A percentile compares a stretch with the other conserved stretches of the same genome.
These are phyloP conservation scores for Notarius lentiginosus DNA, from an alignment of 2,113 vertebrate genomes.

Conservation along the genomic window DNA sequence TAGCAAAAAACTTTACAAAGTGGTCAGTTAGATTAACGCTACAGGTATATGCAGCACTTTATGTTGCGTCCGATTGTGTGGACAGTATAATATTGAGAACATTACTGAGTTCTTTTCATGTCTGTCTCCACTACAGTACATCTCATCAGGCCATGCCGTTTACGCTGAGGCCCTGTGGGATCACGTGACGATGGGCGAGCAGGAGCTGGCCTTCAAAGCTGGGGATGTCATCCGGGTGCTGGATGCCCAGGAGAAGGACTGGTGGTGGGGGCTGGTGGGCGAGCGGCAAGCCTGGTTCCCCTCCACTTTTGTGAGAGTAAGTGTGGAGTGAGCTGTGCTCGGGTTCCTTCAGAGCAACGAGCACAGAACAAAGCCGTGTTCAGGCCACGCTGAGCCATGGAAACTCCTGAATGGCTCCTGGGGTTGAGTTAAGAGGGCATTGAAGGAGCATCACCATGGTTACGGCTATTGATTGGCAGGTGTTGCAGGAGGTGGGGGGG, in stretches of 20 bases:
- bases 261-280: constrained; percentile 94
- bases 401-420: constrained; percentile 35
- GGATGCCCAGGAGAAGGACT: constrained; percentile 91
- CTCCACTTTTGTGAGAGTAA: constrained; percentile 93
- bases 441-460: constrained; percentile 28
- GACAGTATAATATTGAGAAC: not conserved
- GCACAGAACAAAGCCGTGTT: constrained; percentile 31
- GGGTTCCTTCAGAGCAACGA: constrained; percentile 48
- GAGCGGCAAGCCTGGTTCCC: constrained; percentile 96
- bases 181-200: constrained; percentile 97
- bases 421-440: constrained; percentile 37
- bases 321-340: constrained; percentile 48
- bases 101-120: constrained; percentile 27
- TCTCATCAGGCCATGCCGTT: constrained; percentile 80
- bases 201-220: constrained; percentile 96
- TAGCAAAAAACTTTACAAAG: not conserved
- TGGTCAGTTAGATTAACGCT: not conserved
- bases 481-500: constrained; percentile 20
- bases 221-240: constrained; percentile 93
- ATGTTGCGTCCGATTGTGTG: not conserved
- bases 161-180: constrained; percentile 97
- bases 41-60: not conserved
- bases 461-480: constrained; percentile 62
- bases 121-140: constrained; percentile 58
- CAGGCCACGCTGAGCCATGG: constrained; percentile 23